phyloP scores from a whole-genome alignment of 2,888 invertebrate species.

The Tiphia femorata region DNA sequence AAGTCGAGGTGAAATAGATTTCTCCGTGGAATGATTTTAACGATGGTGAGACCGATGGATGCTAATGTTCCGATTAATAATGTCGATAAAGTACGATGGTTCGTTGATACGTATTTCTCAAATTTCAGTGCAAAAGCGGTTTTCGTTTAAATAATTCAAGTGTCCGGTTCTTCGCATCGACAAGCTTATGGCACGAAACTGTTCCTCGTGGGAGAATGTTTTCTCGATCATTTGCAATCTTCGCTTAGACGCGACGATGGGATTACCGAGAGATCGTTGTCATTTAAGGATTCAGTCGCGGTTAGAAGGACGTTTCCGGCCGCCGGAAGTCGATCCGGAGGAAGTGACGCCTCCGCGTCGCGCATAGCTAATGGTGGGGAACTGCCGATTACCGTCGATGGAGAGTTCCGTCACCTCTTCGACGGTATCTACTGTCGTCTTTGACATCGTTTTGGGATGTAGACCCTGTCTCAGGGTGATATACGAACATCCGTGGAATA shows the following conservation, averaged over 20 bases:
- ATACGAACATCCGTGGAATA: slow-evolving; percentile 6
- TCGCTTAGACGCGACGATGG: not conserved
- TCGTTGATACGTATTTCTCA: no score
- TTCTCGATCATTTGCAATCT: slow-evolving; percentile 1
- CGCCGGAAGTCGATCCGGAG: slow-evolving; percentile 59
- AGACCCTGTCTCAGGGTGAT: slow-evolving; percentile 11
- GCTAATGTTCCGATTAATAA: no score
- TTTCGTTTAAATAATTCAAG: no score
- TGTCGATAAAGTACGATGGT: no score
- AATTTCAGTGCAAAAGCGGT: no score
- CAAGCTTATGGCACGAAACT: no score
- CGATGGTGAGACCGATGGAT: no score
- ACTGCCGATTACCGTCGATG: slow-evolving; percentile 26
- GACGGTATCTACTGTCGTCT: slow-evolving; percentile 24
- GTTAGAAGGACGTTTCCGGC: slow-evolving; percentile 65
- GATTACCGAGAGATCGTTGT: slow-evolving; percentile 42
- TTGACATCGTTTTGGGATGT: slow-evolving; percentile 28
- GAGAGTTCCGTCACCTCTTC: slow-evolving; percentile 10
- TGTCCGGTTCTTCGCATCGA: no score
- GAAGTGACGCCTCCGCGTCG: slow-evolving; percentile 60
- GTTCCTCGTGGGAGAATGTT: no score
- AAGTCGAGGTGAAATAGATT: no score
- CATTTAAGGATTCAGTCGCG: slow-evolving; percentile 62
- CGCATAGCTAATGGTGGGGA: slow-evolving; percentile 54
- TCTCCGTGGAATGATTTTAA: no score